Conservation (phyloP, 2,113 vertebrate genomes). For the Dicaeum eximium region DNA sequence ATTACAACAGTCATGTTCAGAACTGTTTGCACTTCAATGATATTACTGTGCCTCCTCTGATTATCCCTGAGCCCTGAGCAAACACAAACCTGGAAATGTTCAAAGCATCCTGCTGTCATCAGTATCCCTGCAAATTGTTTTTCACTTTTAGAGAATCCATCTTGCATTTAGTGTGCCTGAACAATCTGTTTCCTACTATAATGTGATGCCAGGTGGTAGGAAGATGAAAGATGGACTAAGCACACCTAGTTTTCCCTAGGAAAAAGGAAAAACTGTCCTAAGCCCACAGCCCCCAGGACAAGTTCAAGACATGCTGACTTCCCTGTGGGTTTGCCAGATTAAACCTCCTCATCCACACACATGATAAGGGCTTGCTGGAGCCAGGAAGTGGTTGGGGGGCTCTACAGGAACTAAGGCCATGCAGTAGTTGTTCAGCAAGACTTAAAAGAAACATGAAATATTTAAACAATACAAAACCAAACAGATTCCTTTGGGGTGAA, state of each 20-base stretch:
- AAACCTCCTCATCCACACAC: neutral
- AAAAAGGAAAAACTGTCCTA: neutral
- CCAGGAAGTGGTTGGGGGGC: fast-evolving
- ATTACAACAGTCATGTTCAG: neutral
- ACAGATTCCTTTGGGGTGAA: neutral
- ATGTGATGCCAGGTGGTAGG: neutral
- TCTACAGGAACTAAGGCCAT: neutral
- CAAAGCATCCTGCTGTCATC: neutral
- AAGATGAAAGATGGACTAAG: neutral
- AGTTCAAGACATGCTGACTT: neutral
- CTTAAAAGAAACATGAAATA: neutral
- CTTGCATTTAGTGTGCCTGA: neutral
- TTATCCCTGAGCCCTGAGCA: neutral
- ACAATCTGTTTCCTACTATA: neutral
- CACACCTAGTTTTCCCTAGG: neutral
- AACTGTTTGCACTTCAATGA: neutral
- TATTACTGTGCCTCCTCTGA: neutral
- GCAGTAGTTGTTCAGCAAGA: neutral
- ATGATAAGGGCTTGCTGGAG: neutral
- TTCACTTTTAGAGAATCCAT: neutral
- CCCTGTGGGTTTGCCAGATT: neutral
- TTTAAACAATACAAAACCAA: neutral
- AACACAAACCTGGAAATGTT: neutral
- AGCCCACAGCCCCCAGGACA: neutral
- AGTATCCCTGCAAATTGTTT: neutral